Base-by-base conservation (phyloP, 2,797 vertebrate genomes). In the Danio aesculapii region DNA sequence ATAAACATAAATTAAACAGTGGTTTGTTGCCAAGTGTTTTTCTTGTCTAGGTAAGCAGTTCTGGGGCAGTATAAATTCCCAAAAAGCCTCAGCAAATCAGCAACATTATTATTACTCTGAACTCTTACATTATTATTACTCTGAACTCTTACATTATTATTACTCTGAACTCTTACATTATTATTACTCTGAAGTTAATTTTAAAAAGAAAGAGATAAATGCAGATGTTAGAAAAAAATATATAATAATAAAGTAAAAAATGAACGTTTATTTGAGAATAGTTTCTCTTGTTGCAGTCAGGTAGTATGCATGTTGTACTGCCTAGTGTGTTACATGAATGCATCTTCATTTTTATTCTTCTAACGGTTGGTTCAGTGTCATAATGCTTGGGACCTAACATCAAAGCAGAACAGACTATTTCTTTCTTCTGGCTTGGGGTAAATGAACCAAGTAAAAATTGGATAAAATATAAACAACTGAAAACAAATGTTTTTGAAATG, bases 261-360 rank as follows among this genome's bases (percentile, higher is more conserved):
- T n/a, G n/a, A n/a, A n/a, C n/a, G n/a, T n/a, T n/a, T n/a, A n/a
- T n/a, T n/a, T n/a, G n/a, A n/a, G n/a, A n/a, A 44, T 21, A 13
- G 21, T 66, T 55, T 76, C 6, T 30, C n/a, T 49, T 53, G 6
- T 16, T 76, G 62, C 41, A 57, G 50, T 17, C 75, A 67, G 41
- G 46, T 49, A 50, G 61, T 74, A 62, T 49, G 57, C 57, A 47
- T 10, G 10, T 19, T 16, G 8, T 61, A 39, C 46, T 58, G 41
- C 49, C 50, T 44, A 55, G 39, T 21, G 49, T n/a, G 50, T 76
- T 44, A 53, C 53, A 16, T 52, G 62, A 64, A 76, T 46, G 39
- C 17, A 30, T 49, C 43, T 66, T 77, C 39, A 49, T 77, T 64
- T 66, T 49, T n/a, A 53, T 58, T 58, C 58, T 11, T 5, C 39